A percentile compares a stretch with the other conserved stretches of the same genome.
Evolutionary conservation across 2,797 vertebrate species (phyloP).

Genomic region (Onychomys leucogaster): DNA sequence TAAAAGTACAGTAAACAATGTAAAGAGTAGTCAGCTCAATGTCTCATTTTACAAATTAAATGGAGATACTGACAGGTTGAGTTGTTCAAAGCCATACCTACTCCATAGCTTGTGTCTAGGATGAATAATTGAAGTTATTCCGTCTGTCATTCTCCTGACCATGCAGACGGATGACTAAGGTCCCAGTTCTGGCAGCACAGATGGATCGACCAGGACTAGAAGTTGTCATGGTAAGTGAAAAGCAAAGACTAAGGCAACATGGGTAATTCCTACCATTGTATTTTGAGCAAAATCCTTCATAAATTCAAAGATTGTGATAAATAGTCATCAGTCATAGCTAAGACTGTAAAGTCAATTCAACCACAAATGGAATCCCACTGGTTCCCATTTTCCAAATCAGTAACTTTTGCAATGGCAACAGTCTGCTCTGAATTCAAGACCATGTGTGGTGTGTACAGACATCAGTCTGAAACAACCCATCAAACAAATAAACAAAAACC

Average conservation of each 20-base stretch:
- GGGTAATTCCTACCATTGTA: background rate
- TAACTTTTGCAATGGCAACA: background rate
- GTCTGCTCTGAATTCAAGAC: background rate
- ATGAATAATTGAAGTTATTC: background rate
- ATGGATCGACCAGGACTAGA: background rate
- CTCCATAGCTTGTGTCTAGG: constrained; percentile 7
- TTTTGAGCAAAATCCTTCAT: constrained; percentile 20
- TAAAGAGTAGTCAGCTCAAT: background rate
- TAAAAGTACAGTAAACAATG: background rate
- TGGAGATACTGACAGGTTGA: background rate
- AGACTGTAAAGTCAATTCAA: constrained; percentile 25
- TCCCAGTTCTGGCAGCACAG: background rate
- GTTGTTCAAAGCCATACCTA: background rate
- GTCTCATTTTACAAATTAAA: constrained; percentile 12
- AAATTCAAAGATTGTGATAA: constrained; percentile 17
- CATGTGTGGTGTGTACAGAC: background rate
- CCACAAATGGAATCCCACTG: background rate
- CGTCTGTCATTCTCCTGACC: background rate
- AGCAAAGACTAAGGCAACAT: background rate
- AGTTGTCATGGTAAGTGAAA: background rate
- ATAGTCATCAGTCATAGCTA: background rate
- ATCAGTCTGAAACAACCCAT: background rate
- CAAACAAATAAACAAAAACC: constrained; percentile 46
- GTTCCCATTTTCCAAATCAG: constrained; percentile 30
- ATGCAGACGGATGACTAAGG: background rate